Conservation (phyloP, 1,140 invertebrate species). For the Anoplolepis gracilipes region DNA sequence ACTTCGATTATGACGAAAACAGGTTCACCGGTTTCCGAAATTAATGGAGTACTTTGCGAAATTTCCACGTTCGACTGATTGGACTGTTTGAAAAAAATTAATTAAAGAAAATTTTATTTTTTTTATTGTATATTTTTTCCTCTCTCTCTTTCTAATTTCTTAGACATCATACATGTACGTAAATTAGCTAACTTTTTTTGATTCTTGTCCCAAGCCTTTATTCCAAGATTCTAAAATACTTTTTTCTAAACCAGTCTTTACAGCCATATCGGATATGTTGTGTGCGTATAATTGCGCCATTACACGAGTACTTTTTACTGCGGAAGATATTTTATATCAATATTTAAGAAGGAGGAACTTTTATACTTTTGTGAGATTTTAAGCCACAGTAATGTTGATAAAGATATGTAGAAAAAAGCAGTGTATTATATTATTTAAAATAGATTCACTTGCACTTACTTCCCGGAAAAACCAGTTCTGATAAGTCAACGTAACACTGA, state of each 20-base stretch:
- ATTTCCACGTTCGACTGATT: constrained; percentile 5
- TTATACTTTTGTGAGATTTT: not conserved
- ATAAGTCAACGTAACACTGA: constrained; percentile 76
- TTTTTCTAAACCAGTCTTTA: constrained; percentile 66
- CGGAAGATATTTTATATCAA: constrained; percentile 3
- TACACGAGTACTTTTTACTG: constrained; percentile 67
- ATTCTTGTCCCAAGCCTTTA: constrained; percentile 51
- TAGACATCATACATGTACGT: not conserved
- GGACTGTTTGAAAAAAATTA: not conserved
- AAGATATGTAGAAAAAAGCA: not conserved
- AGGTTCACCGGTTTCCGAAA: constrained; percentile 63
- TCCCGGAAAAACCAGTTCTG: constrained; percentile 77
- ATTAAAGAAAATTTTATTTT: not conserved
- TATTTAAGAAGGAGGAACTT: not conserved
- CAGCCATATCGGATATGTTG: constrained; percentile 55
- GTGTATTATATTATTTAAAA: constrained; percentile 23
- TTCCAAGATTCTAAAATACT: constrained; percentile 60
- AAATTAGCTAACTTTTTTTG: constrained; percentile 30
- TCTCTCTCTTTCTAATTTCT: too few species aligned
- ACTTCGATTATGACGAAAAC: constrained; percentile 76
- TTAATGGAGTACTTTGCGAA: constrained; percentile 39
- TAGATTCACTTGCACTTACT: constrained; percentile 65
- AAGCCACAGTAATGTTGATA: not conserved
- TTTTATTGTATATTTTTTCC: not conserved
- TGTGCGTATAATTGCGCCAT: constrained; percentile 67